Evolutionary conservation across 1,140 invertebrate genomes (phyloP).

Genomic region (Lanistes nyassanus): DNA sequence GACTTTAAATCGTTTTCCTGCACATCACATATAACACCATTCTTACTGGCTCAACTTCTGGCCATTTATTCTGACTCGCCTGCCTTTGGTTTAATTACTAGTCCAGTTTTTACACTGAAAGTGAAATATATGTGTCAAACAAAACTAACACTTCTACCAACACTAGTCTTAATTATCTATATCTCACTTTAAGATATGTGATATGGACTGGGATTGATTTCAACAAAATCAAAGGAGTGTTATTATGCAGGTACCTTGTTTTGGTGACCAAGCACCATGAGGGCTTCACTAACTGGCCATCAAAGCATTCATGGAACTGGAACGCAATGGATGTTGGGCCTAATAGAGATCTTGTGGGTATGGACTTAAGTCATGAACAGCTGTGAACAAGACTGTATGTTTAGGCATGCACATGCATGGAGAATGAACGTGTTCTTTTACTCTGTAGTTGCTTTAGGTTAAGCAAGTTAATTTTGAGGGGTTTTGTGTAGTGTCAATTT

Average conservation of each 20-base stretch:
- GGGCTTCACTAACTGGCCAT: constrained; percentile 62
- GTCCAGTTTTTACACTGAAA: no score
- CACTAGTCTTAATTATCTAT: no score
- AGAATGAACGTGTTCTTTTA: not conserved
- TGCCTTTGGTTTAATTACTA: no score
- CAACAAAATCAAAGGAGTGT: not conserved
- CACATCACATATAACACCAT: no score
- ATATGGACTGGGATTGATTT: not conserved
- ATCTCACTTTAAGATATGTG: no score
- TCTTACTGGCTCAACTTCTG: no score
- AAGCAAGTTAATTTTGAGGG: no score
- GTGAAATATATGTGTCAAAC: no score
- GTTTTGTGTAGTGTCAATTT: no score
- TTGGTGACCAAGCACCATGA: constrained; percentile 65
- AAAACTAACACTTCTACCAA: no score
- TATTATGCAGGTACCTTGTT: constrained; percentile 58
- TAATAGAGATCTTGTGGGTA: constrained; percentile 61
- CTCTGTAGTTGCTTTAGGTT: not conserved
- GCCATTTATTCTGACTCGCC: no score
- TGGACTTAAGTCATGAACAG: constrained; percentile 1
- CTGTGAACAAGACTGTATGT: constrained; percentile 54
- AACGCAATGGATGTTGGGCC: constrained; percentile 64
- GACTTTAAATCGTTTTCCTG: no score
- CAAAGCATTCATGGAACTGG: constrained; percentile 61
- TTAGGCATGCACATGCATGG: not conserved